Evolutionary conservation across 2,888 invertebrate genomes (phyloP).

Genomic region (Neoascia interrupta): DNA sequence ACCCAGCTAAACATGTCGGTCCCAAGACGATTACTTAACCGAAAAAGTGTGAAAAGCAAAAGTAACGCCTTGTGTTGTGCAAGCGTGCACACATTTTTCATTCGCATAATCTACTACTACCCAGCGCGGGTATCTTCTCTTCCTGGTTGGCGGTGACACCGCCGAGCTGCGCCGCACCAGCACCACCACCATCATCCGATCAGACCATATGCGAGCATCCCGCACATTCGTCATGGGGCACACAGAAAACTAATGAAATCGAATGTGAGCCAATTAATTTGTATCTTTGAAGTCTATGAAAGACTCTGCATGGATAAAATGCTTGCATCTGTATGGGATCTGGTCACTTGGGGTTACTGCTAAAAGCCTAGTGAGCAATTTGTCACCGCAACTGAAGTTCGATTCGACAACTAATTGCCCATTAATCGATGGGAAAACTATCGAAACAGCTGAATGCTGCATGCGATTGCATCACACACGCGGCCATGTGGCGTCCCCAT

Average conservation of each 20-base stretch:
- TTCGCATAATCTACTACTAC: constrained; percentile 60
- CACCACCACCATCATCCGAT: too few species aligned
- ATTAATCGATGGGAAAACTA: constrained; percentile 59
- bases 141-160: constrained; percentile 55
- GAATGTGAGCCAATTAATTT: constrained; percentile 61
- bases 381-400: constrained; percentile 52
- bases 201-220: background rate
- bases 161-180: constrained; percentile 1
- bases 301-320: constrained; percentile 23
- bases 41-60: constrained; percentile 59
- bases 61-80: constrained; percentile 54
- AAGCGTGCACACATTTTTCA: constrained; percentile 61
- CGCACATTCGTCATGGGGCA: constrained; percentile 39
- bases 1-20: background rate
- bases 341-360: too few species aligned
- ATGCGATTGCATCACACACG: constrained; percentile 46
- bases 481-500: background rate
- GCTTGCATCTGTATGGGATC: constrained; percentile 48
- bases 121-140: constrained; percentile 67
- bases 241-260: constrained; percentile 52
- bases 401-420: constrained; percentile 66
- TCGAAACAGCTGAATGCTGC: constrained; percentile 27
- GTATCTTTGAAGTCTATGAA: constrained; percentile 11
- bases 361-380: constrained; percentile 51
- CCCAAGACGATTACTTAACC: constrained; percentile 45